Conservation (phyloP, 2,888 invertebrate genomes). For the Brenthis ino region DNA sequence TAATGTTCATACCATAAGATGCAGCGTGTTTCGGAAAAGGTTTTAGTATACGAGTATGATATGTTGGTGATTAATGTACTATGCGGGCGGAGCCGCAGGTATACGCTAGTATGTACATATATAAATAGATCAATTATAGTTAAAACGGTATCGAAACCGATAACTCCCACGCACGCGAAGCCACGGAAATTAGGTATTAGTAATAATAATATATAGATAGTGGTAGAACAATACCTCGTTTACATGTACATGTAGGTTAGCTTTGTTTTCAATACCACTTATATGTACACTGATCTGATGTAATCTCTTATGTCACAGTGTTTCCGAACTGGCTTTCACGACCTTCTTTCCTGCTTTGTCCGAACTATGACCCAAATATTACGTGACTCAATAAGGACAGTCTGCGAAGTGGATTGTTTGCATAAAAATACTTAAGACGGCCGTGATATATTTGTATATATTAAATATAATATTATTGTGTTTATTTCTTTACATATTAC, state of each 20-base stretch:
- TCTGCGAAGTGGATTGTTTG: background rate
- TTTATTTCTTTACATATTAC: no score
- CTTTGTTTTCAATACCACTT: constrained; percentile 30
- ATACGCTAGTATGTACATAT: no score
- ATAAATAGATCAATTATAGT: no score
- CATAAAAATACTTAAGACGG: background rate
- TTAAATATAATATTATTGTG: background rate
- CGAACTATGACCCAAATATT: constrained; percentile 22
- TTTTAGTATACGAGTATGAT: no score
- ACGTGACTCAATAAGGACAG: constrained; percentile 12
- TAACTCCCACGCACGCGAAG: no score
- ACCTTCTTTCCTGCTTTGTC: constrained; percentile 38
- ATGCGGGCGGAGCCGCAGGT: no score
- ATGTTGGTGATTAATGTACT: no score
- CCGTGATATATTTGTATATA: background rate
- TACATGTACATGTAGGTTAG: constrained; percentile 21
- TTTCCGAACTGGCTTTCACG: constrained; percentile 47
- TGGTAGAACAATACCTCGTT: background rate
- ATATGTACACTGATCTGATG: constrained; percentile 22
- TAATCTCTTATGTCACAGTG: constrained; percentile 43
- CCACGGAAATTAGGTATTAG: no score
- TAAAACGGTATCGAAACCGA: no score
- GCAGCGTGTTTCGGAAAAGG: no score
- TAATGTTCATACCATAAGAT: no score
- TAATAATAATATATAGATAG: background rate